Percentiles rank a stretch among this genome's conserved stretches.
Evolutionary conservation across 1,140 invertebrate species (phyloP).

Genomic region (Drosophila setifemur): DNA sequence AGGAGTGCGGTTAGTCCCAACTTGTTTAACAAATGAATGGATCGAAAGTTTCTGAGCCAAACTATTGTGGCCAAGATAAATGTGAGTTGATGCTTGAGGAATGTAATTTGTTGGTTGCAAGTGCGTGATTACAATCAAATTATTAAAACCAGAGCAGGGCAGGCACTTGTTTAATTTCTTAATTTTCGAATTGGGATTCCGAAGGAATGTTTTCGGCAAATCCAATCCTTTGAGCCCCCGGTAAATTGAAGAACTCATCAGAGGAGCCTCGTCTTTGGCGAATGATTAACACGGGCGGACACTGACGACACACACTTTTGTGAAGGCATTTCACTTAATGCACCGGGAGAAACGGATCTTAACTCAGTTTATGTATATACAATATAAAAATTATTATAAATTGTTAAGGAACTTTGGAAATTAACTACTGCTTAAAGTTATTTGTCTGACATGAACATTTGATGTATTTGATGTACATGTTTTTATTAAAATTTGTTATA

Average conservation of each 20-base stretch:
- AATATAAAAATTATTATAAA: no score
- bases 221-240: no score
- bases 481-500: no score
- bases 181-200: neutral
- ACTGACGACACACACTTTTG: conserved; percentile 2
- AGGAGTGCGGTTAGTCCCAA: conserved; percentile 41
- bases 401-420: no score
- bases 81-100: conserved; percentile 33
- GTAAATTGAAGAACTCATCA: no score
- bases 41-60: conserved; percentile 26
- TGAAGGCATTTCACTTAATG: no score
- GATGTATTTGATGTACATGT: no score
- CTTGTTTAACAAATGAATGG: conserved; percentile 37
- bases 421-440: no score
- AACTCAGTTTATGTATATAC: no score
- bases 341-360: no score
- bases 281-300: neutral
- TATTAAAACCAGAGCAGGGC: neutral
- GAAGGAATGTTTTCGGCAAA: neutral
- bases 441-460: no score
- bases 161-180: neutral
- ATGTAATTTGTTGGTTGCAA: conserved; percentile 32
- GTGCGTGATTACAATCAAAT: conserved; percentile 19
- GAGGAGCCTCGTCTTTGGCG: neutral
- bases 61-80: conserved; percentile 41